Conservation (phyloP, 2,113 vertebrate species). For the Siniperca knerii region DNA sequence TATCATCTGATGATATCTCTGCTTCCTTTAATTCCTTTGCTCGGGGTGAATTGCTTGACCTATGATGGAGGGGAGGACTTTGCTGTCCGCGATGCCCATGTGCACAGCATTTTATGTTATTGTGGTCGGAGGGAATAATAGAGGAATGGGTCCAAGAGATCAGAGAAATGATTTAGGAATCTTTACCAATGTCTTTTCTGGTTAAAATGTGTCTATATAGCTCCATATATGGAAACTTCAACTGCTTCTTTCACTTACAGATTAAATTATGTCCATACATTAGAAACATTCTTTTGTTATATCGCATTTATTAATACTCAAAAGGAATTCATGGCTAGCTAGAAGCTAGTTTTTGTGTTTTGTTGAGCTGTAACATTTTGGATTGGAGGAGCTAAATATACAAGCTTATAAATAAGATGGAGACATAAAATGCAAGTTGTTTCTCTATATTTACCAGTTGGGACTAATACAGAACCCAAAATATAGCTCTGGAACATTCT, state of each 20-base stretch:
- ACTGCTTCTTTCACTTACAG: neutral
- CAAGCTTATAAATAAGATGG: constrained; percentile 6
- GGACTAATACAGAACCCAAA: neutral
- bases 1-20: constrained; percentile 45
- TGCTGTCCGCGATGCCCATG: constrained; percentile 27
- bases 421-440: neutral
- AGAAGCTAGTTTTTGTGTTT: neutral
- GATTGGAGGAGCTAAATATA: neutral
- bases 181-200: constrained; percentile 21
- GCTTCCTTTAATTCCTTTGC: constrained; percentile 40
- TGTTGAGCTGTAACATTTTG: constrained; percentile 10
- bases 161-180: constrained; percentile 25
- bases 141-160: constrained; percentile 29
- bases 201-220: neutral
- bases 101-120: constrained; percentile 22
- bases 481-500: constrained; percentile 15
- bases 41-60: constrained; percentile 37
- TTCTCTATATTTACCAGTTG: neutral
- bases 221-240: constrained; percentile 39
- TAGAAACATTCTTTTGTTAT: constrained; percentile 16
- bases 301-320: neutral
- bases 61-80: constrained; percentile 14
- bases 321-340: neutral
- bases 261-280: constrained; percentile 1
- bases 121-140: constrained; percentile 8